A percentile compares a stretch with the other conserved stretches of the same genome.
phyloP scores from a whole-genome alignment of 2,797 vertebrate genomes.

The Leuciscus waleckii region DNA sequence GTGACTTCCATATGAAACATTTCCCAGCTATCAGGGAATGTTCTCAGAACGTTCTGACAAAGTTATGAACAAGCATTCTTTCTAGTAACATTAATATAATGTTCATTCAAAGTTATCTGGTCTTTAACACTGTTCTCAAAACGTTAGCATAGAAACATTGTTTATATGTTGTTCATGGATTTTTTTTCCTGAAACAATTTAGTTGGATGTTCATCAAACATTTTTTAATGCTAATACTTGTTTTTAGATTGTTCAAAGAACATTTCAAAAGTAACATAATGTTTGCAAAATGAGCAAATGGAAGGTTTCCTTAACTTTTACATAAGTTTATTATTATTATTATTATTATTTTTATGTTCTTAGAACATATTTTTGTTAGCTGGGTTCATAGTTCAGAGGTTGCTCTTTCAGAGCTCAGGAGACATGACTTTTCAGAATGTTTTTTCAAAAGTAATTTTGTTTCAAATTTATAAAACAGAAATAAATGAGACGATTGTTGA shows the following conservation, averaged over 20 bases:
- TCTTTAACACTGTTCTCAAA: neutral
- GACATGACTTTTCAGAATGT: neutral
- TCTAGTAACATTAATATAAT: neutral
- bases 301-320: neutral
- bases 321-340: too few relatives aligned
- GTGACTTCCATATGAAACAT: neutral
- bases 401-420: constrained; percentile 18
- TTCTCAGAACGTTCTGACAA: neutral
- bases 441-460: neutral
- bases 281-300: neutral
- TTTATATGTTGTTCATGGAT: neutral
- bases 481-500: neutral
- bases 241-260: neutral
- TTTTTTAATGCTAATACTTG: neutral
- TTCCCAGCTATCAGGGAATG: neutral
- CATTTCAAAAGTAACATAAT: neutral
- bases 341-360: neutral
- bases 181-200: neutral
- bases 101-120: neutral
- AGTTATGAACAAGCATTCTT: neutral
- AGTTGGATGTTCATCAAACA: neutral
- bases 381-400: constrained; percentile 2
- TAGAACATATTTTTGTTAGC: constrained; percentile 4
- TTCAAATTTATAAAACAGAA: neutral
- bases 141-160: neutral